These are phyloP conservation scores for Illadopsis cleaveri DNA, from an alignment of 2,113 vertebrate species.

Conservation along the genomic window DNA sequence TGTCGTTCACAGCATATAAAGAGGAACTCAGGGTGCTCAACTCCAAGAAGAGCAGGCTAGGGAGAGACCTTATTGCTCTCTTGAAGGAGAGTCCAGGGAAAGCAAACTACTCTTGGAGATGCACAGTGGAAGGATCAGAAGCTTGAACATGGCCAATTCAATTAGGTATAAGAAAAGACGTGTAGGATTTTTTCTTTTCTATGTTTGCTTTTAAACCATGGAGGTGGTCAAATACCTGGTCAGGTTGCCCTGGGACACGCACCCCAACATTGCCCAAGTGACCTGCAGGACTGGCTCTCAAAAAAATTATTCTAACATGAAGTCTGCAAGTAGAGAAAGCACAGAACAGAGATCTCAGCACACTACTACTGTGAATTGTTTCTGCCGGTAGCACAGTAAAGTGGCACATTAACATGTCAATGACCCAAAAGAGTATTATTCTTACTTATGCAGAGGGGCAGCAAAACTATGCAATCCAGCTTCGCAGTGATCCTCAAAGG, in stretches of 20 bases:
- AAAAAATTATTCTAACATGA: background rate
- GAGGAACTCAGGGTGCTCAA: background rate
- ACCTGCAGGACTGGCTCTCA: background rate
- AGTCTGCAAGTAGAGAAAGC: background rate
- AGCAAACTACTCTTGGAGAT: background rate
- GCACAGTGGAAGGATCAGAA: background rate
- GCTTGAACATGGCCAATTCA: background rate
- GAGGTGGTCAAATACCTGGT: background rate
- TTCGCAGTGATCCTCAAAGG: background rate
- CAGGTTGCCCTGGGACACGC: too few relatives aligned
- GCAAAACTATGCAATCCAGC: background rate
- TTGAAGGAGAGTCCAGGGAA: background rate
- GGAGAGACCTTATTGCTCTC: background rate
- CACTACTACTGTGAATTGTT: background rate
- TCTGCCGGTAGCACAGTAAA: background rate
- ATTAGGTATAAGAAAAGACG: background rate
- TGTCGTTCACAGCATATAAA: background rate
- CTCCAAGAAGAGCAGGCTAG: background rate
- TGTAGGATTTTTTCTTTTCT: background rate
- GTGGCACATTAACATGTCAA: background rate
- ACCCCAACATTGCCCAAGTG: too few relatives aligned
- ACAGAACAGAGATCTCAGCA: background rate
- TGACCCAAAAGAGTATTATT: background rate
- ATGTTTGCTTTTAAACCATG: background rate
- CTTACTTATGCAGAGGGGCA: background rate